Percentiles rank a stretch among this genome's conserved stretches.
phyloP scores from a whole-genome alignment of 1,140 invertebrate species.

The Sarcophaga bullata region DNA sequence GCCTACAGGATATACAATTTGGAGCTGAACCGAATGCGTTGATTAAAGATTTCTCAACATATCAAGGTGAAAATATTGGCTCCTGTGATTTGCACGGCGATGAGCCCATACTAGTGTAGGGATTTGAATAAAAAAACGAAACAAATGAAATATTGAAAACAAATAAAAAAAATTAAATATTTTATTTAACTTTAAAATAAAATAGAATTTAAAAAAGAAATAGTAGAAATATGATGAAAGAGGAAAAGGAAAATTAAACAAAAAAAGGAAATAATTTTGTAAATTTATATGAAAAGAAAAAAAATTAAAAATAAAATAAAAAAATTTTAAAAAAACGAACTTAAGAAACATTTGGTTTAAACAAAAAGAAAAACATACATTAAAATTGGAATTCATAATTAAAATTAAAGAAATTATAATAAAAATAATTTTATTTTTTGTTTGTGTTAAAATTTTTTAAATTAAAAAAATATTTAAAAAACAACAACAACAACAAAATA shows the following conservation, averaged over 20 bases:
- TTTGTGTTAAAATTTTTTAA: background rate
- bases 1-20: constrained; percentile 65
- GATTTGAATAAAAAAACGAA: constrained; percentile 41
- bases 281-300: constrained; percentile 61
- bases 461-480: background rate
- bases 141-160: constrained; percentile 48
- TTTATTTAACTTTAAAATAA: constrained; percentile 5
- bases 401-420: constrained; percentile 19
- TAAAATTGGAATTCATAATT: constrained; percentile 50
- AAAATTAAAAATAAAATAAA: too few relatives aligned
- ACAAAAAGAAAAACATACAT: constrained; percentile 12
- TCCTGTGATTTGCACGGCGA: constrained; percentile 67
- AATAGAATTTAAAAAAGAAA: background rate
- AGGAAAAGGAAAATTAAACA: constrained; percentile 23
- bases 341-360: background rate
- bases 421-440: background rate
- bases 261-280: constrained; percentile 59
- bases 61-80: constrained; percentile 69
- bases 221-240: constrained; percentile 8
- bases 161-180: constrained; percentile 13
- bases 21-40: constrained; percentile 57
- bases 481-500: background rate
- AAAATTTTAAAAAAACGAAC: too few relatives aligned
- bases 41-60: constrained; percentile 68
- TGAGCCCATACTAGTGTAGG: constrained; percentile 60